A percentile compares a stretch with the other conserved stretches of the same genome.
phyloP scores from a whole-genome alignment of 35 echinoderm and acorn worm genomes.

The Stichopus chloronotus region DNA sequence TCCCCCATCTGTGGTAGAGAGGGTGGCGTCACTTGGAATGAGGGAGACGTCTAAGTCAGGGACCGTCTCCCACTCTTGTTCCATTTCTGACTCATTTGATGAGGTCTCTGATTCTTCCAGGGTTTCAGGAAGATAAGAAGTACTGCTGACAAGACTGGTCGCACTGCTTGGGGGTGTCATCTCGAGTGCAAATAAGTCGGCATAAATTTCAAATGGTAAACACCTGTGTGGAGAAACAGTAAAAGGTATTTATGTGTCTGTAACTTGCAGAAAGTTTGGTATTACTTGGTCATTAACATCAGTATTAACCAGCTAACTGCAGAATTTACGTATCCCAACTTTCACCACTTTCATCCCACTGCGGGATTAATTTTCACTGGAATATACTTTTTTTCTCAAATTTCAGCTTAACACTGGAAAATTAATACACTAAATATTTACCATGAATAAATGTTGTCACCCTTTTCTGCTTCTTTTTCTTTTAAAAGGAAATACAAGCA shows the following conservation, averaged over 20 bases:
- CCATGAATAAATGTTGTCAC: too few relatives aligned
- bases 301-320: not conserved
- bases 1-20: constrained; percentile 45
- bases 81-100: constrained; percentile 40
- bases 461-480: too few relatives aligned
- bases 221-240: not conserved
- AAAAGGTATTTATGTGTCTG: too few relatives aligned
- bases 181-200: constrained; percentile 19
- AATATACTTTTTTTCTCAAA: too few relatives aligned
- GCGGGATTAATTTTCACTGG: too few relatives aligned
- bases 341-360: too few relatives aligned
- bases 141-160: constrained; percentile 42
- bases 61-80: constrained; percentile 52
- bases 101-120: constrained; percentile 21
- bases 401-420: too few relatives aligned
- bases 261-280: too few relatives aligned
- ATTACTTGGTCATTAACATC: not conserved
- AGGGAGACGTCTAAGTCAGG: constrained; percentile 35
- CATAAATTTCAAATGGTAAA: constrained; percentile 55
- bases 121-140: constrained; percentile 23
- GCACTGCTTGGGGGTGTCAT: constrained; percentile 58
- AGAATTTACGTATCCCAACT: too few relatives aligned
- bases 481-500: too few relatives aligned
- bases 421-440: too few relatives aligned
- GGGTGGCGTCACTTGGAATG: constrained; percentile 45